Conservation (phyloP, 2,113 vertebrate species). For the Chloroceryle aenea region DNA sequence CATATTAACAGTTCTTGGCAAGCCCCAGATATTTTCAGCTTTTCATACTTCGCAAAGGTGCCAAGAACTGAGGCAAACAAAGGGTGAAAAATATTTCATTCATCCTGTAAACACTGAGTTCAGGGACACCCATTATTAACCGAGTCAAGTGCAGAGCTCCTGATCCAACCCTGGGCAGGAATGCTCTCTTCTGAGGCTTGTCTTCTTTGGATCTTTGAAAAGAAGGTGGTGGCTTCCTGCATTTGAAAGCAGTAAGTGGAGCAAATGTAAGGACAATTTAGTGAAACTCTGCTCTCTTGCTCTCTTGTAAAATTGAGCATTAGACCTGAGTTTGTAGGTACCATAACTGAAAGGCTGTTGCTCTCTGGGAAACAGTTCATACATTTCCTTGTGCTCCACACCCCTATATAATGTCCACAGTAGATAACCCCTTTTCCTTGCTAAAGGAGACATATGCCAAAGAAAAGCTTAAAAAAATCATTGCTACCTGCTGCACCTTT, state of each 20-base stretch:
- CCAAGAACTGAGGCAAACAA: conserved; percentile 55
- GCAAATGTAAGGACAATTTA: conserved; percentile 30
- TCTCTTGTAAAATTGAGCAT: conserved; percentile 6
- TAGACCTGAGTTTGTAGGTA: background rate
- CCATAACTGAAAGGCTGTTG: background rate
- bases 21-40: conserved; percentile 32
- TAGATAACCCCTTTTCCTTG: background rate
- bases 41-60: conserved; percentile 26
- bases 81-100: conserved; percentile 45
- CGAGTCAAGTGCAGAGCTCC: conserved; percentile 10
- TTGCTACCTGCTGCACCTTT: background rate
- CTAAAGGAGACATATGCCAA: background rate
- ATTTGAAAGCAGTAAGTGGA: conserved; percentile 40
- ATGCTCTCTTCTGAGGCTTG: conserved; percentile 29
- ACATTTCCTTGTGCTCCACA: background rate
- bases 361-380: conserved; percentile 3
- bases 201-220: conserved; percentile 10
- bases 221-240: conserved; percentile 24
- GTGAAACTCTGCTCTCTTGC: background rate
- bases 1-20: conserved; percentile 17
- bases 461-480: background rate
- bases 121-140: conserved; percentile 16
- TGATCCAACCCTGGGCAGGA: conserved; percentile 41
- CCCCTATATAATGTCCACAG: background rate
- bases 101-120: conserved; percentile 32